phyloP scores from a whole-genome alignment of 2,113 vertebrate genomes.

The Acanthochromis polyacanthus region DNA sequence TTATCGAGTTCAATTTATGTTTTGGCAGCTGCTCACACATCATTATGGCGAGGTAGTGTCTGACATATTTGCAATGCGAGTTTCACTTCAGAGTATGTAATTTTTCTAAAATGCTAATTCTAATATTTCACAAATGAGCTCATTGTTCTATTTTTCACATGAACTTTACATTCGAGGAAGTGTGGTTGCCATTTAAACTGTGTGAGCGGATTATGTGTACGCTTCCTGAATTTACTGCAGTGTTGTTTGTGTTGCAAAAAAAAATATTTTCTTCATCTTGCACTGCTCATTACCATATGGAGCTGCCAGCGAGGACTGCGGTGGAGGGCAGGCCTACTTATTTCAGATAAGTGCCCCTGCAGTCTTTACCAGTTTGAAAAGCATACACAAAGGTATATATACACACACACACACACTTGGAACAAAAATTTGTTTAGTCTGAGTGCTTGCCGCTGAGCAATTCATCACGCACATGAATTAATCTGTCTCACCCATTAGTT shows the following conservation, averaged over 20 bases:
- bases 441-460: constrained; percentile 46
- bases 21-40: constrained; percentile 52
- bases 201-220: constrained; percentile 34
- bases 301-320: constrained; percentile 60
- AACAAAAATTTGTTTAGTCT: constrained; percentile 49
- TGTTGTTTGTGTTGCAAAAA: constrained; percentile 57
- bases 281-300: constrained; percentile 74
- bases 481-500: constrained; percentile 70
- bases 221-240: constrained; percentile 51
- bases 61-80: constrained; percentile 32
- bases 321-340: constrained; percentile 74
- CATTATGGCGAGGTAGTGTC: constrained; percentile 14
- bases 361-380: constrained; percentile 55
- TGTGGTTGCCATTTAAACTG: constrained; percentile 34
- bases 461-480: constrained; percentile 74
- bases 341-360: constrained; percentile 69
- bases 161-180: constrained; percentile 26
- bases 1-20: constrained; percentile 56
- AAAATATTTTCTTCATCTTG: constrained; percentile 67
- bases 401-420: constrained; percentile 41
- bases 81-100: constrained; percentile 1
- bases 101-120: constrained; percentile 5
- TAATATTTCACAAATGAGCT: constrained; percentile 28
- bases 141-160: constrained; percentile 25
- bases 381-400: constrained; percentile 32